Conservation (phyloP, 2,797 vertebrate species). For the Danio kyathit region DNA sequence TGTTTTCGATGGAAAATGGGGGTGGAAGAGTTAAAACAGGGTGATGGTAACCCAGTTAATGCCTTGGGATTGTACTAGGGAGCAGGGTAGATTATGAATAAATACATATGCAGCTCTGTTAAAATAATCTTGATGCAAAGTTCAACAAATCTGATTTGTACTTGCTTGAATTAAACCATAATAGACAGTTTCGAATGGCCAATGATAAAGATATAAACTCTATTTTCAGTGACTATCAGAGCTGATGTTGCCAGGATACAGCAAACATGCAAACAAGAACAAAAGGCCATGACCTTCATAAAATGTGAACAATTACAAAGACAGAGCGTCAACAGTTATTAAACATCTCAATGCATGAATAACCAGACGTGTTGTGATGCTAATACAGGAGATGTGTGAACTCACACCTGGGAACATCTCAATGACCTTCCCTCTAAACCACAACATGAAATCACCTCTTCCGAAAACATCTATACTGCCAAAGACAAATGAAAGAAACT, state of each 20-base stretch:
- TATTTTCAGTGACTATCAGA: neutral
- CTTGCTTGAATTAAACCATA: neutral
- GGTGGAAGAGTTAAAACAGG: no score
- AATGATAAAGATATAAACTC: slow-evolving; percentile 8
- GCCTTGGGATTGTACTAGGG: neutral
- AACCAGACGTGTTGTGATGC: neutral
- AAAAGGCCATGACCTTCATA: slow-evolving; percentile 27
- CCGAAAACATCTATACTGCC: neutral
- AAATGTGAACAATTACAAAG: slow-evolving; percentile 1
- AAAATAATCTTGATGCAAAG: neutral
- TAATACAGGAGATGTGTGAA: neutral
- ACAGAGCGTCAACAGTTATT: neutral
- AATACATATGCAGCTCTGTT: neutral
- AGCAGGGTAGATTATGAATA: neutral
- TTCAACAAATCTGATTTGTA: neutral
- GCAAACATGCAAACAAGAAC: slow-evolving; percentile 12
- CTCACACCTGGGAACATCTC: slow-evolving; percentile 5
- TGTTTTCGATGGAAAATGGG: no score
- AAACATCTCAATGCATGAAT: slow-evolving; percentile 22
- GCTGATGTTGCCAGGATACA: slow-evolving; percentile 27
- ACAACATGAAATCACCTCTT: neutral
- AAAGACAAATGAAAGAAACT: neutral
- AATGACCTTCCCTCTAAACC: neutral
- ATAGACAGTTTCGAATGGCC: neutral
- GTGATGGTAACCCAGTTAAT: no score